Base-by-base conservation (phyloP, 2,113 vertebrate genomes). In the Vimba vimba region DNA sequence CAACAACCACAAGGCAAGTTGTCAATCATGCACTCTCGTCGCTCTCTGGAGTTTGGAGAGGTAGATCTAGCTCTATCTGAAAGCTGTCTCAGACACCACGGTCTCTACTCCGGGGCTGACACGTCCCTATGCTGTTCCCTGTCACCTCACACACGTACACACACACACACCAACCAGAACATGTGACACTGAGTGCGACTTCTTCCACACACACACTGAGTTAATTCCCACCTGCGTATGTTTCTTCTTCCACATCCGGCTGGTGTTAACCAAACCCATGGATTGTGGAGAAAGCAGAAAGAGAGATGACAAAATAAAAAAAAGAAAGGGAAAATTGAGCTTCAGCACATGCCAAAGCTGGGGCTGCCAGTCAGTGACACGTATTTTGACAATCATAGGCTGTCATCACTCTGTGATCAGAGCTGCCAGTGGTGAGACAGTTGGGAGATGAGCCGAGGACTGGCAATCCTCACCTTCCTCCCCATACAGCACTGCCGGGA, bases 341-440 rank as follows among this genome's bases (percentile, higher is more conserved):
- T 85, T 85, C 85, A 84, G 86, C 82, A 62, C 82, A 86, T 89
- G 85, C 91, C 91, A 92, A 91, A 92, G 92, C 91, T 57, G 57
- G 88, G 88, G 89, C 93, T 94, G 93, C 94, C 94, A 95, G 91
- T 94, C 94, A 94, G 89, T 57, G 90, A 90, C 90, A 86, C 91
- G 90, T 91, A 91, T 94, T 95, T 95, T 95, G 95, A 95, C 94
- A 95, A 95, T 95, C 94, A 93, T 93, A 91, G 91, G 89, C 93
- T 95, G 95, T 94, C 94, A 94, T 94, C 94, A 92, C 93, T 91
- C 93, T 92, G 92, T 92, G 94, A 95, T 95, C 95, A 94, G 93
- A 93, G 90, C 91, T 94, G 94, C 95, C 94, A 94, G 92, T 90
- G 86, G 90, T 91, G 91, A 91, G 85, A 91, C 87, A n/a, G 91